Percentiles rank a stretch among this genome's conserved stretches.
Evolutionary conservation across 2,888 invertebrate species (phyloP).

Genomic region (Leucania comma): DNA sequence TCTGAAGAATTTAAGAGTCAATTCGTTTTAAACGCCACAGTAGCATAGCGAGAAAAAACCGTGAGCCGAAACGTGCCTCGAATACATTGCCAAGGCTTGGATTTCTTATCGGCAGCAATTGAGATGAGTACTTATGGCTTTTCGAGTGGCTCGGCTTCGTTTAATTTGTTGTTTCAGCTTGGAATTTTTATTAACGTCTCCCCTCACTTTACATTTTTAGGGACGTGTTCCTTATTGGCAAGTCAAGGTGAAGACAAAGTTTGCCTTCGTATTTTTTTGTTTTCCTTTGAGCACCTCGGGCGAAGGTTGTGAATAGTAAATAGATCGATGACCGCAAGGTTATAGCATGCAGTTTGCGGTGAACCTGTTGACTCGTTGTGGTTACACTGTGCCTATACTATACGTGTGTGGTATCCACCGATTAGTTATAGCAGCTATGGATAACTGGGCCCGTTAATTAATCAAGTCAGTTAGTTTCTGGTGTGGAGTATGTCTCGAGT

Average conservation of each 20-base stretch:
- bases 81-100: conserved; percentile 90
- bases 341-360: conserved; percentile 61
- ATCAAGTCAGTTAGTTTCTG: conserved; percentile 60
- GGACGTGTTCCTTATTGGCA: conserved; percentile 80
- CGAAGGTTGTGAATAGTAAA: conserved; percentile 62
- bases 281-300: conserved; percentile 65
- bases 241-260: conserved; percentile 79
- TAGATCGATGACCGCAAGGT: conserved; percentile 62
- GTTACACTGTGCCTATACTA: conserved; percentile 31
- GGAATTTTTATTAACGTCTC: conserved; percentile 90
- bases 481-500: conserved; percentile 44
- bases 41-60: conserved; percentile 89
- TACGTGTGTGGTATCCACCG: conserved; percentile 32
- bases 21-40: conserved; percentile 90
- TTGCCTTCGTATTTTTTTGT: conserved; percentile 71
- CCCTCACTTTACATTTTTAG: conserved; percentile 87
- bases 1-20: conserved; percentile 90
- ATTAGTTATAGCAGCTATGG: conserved; percentile 65
- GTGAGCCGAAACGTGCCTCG: conserved; percentile 89
- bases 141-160: conserved; percentile 90
- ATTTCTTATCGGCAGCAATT: conserved; percentile 91
- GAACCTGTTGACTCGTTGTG: conserved; percentile 68
- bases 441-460: conserved; percentile 57
- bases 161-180: conserved; percentile 90
- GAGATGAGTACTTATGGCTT: conserved; percentile 91